phyloP scores from a whole-genome alignment of 2,888 invertebrate genomes.

The Empis stercorea region DNA sequence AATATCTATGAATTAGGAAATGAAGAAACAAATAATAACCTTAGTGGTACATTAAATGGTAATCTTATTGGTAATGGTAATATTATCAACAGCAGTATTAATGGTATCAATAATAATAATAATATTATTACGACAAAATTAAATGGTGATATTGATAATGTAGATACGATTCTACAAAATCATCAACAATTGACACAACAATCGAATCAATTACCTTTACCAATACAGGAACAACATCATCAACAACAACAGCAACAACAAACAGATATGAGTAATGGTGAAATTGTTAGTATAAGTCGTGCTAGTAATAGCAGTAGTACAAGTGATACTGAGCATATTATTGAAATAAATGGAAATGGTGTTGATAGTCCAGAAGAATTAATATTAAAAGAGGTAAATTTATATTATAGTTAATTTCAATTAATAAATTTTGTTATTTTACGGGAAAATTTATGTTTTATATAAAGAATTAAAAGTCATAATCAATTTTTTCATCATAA shows the following conservation, averaged over 20 bases:
- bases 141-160: background rate
- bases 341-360: slow-evolving; percentile 9
- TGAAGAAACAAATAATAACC: slow-evolving; percentile 22
- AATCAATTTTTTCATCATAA: too few relatives aligned
- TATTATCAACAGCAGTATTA: background rate
- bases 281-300: background rate
- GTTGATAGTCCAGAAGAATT: slow-evolving; percentile 21
- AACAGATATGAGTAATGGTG: background rate
- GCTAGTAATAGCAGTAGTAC: slow-evolving; percentile 1
- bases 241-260: slow-evolving; percentile 12
- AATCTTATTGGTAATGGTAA: slow-evolving; percentile 1
- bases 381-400: slow-evolving; percentile 29
- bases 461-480: too few relatives aligned
- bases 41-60: slow-evolving; percentile 8
- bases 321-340: background rate
- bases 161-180: background rate
- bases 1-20: slow-evolving; percentile 52
- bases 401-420: too few relatives aligned
- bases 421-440: too few relatives aligned
- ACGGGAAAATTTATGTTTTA: too few relatives aligned
- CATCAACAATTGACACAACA: too few relatives aligned
- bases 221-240: slow-evolving; percentile 11
- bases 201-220: background rate
- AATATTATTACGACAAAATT: background rate
- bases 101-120: background rate